These are phyloP conservation scores for Agonum fuliginosum DNA, from an alignment of 2,888 invertebrate species.

Conservation along the genomic window DNA sequence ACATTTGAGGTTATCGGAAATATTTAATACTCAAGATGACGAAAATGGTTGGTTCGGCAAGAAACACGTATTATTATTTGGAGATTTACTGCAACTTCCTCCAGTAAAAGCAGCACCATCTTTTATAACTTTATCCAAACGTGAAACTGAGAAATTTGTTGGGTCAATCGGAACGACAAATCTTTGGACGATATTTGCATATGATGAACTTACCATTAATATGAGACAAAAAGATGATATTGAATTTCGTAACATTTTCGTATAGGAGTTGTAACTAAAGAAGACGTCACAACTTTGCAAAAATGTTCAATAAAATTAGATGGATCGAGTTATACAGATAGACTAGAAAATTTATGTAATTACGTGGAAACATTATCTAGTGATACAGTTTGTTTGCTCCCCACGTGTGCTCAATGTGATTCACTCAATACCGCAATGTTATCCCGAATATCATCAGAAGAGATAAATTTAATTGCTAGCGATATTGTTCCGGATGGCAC, in stretches of 20 bases:
- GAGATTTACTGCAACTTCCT: neutral
- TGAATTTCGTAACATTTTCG: conserved; percentile 61
- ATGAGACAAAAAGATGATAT: conserved; percentile 65
- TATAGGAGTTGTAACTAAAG: neutral
- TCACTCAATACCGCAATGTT: conserved; percentile 66
- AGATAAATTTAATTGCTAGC: conserved; percentile 63
- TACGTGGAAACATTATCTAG: conserved; percentile 62
- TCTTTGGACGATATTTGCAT: conserved; percentile 65
- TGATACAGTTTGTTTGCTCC: conserved; percentile 66
- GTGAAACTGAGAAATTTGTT: conserved; percentile 63
- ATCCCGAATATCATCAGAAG: conserved; percentile 61
- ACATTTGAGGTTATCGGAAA: neutral
- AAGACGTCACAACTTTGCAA: neutral
- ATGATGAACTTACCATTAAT: conserved; percentile 66
- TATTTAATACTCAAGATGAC: neutral
- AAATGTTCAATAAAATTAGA: neutral
- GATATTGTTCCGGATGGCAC: conserved; percentile 62
- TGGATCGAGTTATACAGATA: neutral
- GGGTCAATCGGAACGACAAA: conserved; percentile 63
- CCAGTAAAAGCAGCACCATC: conserved; percentile 54
- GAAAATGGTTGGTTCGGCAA: neutral
- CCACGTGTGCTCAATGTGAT: conserved; percentile 66
- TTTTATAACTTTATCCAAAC: conserved; percentile 63
- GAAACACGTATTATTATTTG: neutral
- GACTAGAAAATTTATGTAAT: conserved; percentile 62